These are phyloP conservation scores for Lepidotrigona ventralis DNA, from an alignment of 1,140 invertebrate species.

Conservation along the genomic window DNA sequence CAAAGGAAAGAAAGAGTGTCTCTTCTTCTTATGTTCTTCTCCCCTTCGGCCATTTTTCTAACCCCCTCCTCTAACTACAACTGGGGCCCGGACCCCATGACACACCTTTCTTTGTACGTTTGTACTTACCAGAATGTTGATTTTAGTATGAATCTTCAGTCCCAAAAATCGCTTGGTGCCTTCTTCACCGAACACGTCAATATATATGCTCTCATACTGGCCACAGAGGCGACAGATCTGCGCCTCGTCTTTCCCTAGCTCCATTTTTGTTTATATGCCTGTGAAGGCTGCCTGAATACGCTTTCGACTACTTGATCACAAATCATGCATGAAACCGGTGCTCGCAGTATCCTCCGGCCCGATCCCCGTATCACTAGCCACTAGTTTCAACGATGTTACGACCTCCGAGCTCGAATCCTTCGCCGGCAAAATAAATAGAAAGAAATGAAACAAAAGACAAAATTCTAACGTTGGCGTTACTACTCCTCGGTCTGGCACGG, in stretches of 20 bases:
- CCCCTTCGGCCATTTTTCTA: conserved; percentile 67
- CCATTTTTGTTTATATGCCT: conserved; percentile 73
- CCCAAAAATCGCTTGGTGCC: conserved; percentile 72
- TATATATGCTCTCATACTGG: conserved; percentile 73
- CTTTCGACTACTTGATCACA: conserved; percentile 64
- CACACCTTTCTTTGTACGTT: conserved; percentile 11
- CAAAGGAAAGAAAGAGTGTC: neutral
- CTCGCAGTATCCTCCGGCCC: neutral
- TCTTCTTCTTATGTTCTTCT: conserved; percentile 24
- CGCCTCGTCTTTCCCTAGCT: conserved; percentile 71
- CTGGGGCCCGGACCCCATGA: conserved; percentile 41
- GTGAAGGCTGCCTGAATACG: conserved; percentile 67
- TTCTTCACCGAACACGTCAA: conserved; percentile 77
- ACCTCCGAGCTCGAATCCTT: neutral
- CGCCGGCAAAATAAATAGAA: conserved; percentile 32
- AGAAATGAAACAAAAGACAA: conserved; percentile 54
- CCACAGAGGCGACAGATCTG: conserved; percentile 77
- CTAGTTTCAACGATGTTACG: conserved; percentile 6
- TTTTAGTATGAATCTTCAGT: conserved; percentile 74
- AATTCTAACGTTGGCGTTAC: conserved; percentile 49
- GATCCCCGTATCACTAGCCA: conserved; percentile 14
- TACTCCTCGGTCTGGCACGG: conserved; percentile 46
- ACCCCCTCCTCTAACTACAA: conserved; percentile 58
- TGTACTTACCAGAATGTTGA: conserved; percentile 77
- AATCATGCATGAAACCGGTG: conserved; percentile 8